Evolutionary conservation across 2,888 invertebrate species (phyloP).

Genomic region (Coremacera marginata): DNA sequence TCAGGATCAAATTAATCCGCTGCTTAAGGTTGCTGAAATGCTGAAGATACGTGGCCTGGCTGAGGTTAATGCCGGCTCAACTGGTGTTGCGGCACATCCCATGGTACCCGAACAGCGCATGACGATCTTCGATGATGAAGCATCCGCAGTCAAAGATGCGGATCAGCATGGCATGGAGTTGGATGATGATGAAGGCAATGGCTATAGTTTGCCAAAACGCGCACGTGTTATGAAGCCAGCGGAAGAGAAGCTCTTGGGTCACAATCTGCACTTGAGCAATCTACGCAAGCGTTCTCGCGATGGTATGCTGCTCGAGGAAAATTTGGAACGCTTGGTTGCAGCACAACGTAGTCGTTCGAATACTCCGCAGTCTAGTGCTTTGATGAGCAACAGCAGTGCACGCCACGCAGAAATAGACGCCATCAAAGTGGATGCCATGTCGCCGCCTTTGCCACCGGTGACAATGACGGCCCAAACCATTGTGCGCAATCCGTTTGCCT

Average conservation of each 20-base stretch:
- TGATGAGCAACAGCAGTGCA: slow-evolving; percentile 46
- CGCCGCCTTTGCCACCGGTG: slow-evolving; percentile 49
- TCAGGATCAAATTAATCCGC: slow-evolving; percentile 89
- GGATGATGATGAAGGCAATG: slow-evolving; percentile 58
- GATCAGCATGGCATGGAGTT: slow-evolving; percentile 63
- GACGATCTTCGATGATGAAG: slow-evolving; percentile 67
- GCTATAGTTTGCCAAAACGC: slow-evolving; percentile 58
- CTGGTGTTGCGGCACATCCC: slow-evolving; percentile 61
- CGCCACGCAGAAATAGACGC: background rate
- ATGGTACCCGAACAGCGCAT: slow-evolving; percentile 62
- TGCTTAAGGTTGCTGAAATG: slow-evolving; percentile 88
- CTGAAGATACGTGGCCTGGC: slow-evolving; percentile 88
- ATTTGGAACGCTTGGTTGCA: slow-evolving; percentile 49
- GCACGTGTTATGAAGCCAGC: slow-evolving; percentile 36
- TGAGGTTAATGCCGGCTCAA: slow-evolving; percentile 75
- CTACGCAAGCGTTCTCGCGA: slow-evolving; percentile 71
- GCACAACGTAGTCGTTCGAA: slow-evolving; percentile 54
- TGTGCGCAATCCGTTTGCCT: slow-evolving; percentile 67
- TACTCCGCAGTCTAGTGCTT: slow-evolving; percentile 47
- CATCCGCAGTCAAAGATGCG: slow-evolving; percentile 70
- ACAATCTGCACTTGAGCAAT: slow-evolving; percentile 52
- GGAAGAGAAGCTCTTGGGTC: slow-evolving; percentile 44
- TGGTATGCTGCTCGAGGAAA: slow-evolving; percentile 60
- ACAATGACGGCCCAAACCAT: slow-evolving; percentile 64
- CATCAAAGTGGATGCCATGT: slow-evolving; percentile 20